Base-by-base conservation (phyloP, 2,797 vertebrate species). In the Eleutherodactylus coqui region DNA sequence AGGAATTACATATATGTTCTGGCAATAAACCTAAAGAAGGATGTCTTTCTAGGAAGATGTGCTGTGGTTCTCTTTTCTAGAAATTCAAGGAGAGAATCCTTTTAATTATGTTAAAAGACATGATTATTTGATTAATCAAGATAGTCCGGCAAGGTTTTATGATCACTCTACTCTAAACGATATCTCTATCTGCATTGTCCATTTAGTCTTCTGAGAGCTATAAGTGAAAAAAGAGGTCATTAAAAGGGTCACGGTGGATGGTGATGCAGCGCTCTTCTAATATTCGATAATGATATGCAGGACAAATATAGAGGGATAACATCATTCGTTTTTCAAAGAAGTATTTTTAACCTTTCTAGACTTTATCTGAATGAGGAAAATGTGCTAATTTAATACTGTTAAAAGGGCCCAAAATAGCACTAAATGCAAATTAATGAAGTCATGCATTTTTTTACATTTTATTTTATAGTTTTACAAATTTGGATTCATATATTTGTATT, bases 21-120 rank as follows among this genome's bases (percentile, higher is more conserved):
- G 51, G n/a, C 43, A 47, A 82, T 76, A 69, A 82, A 86, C 64
- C 75, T 43, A 29, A 76, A 75, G 72, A 73, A 73, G 14, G 53
- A 60, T 16, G 24, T 43, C 69, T 75, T 73, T 86, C 78, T 75
- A 86, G n/a, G 84, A 80, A 64, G 70, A 86, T 41, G 21, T 72
- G 43, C 27, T 43, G 8, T 27, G 79, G 41, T 41, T 41, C 9
- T 49, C 73, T 49, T 81, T 51, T 81, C 77, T 58, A 79, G 76
- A 81, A 86, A 86, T 43, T 69, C 53, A 76, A 82, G 58, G 73
- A 82, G 70, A 82, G n/a, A 69, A 75, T 43, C 43, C 70, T 86
- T 86, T 86, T 86, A 86, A 86, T 86, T 86, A 86, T 75, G 72
- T 86, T 82, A 86, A 86, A 82, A 86, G 79, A 82, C 58, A 86